A percentile compares a stretch with the other conserved stretches of the same genome.
These are phyloP conservation scores for Drosophila lini DNA, from an alignment of 1,140 invertebrate genomes.

Conservation along the genomic window DNA sequence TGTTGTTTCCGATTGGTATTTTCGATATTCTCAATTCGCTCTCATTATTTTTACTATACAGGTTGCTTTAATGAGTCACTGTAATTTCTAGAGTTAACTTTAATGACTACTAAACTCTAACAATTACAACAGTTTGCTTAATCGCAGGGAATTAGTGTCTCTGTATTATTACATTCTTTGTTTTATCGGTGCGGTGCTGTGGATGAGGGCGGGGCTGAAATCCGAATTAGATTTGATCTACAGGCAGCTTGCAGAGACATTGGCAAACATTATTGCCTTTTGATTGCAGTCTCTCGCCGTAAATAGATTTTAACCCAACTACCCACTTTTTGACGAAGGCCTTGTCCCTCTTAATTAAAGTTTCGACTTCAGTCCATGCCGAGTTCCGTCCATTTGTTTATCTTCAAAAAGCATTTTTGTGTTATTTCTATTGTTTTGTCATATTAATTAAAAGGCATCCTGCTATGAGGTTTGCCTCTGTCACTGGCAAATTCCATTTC, in stretches of 20 bases:
- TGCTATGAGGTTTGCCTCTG: background rate
- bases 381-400: conserved; percentile 8
- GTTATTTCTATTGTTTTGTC: conserved; percentile 19
- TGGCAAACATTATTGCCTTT: conserved; percentile 1
- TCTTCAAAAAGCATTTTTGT: conserved; percentile 2
- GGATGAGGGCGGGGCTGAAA: background rate
- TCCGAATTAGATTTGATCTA: background rate
- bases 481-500: conserved; percentile 21
- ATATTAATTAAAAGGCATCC: conserved; percentile 37
- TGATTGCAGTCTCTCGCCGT: background rate
- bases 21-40: background rate
- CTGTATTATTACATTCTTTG: conserved; percentile 1
- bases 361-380: conserved; percentile 3
- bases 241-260: background rate
- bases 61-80: background rate
- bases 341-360: conserved; percentile 11
- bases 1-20: background rate
- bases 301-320: conserved; percentile 9
- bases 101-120: conserved; percentile 1
- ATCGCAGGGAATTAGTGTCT: background rate
- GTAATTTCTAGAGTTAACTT: background rate
- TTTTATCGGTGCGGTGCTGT: background rate
- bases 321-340: background rate
- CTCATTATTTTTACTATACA: background rate
- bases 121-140: conserved; percentile 5